Base-by-base conservation (phyloP, 64 coral and sea anemone species). In the Montipora foliosa region DNA sequence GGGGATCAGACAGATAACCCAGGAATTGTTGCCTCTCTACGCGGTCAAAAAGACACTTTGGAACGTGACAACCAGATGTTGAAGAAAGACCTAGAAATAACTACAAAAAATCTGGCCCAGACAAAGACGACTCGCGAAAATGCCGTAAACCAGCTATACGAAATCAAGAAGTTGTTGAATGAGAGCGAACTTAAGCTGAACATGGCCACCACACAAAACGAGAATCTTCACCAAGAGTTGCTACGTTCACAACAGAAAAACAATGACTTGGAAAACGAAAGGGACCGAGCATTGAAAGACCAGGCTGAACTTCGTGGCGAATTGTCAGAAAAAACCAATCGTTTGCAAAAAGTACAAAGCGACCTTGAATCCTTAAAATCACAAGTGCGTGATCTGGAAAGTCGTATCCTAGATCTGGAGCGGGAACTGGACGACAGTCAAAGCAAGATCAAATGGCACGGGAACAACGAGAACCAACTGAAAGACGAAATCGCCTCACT, bases 1-100 rank as follows among this genome's bases (percentile, higher is more conserved):
- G 92, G 95, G 24, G 96, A 98, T 62, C 93, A 95, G 55, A 98
- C 96, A 37, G 96, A 98, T 78, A 93, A 89, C 53, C 93, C 93
- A 50, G 96, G 96, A 22, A 88, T 98, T 48, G 94, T 98, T 13
- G 89, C 89, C 7, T 98, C 96, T 21, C 67, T 98, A 13, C 89
- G 96, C 9, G 81, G 79, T n/a, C 96, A 98, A 69, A 98, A 92
- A 49, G 88, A 98, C 60, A 64, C 81, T 45, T 16, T 98, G 49
- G 93, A 98, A 75, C 93, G 96, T 49, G 96, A 98, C 44, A 95
- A 91, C 74, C 75, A 94, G 48, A 98, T 95, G 93, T 71, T 95
- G 1, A 98, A 60, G 79, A 93, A 98, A 48, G 96, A 98, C 29
- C 29, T 98, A 37, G 62, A 76, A 13, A 51, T 92, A 53, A 49